Base-by-base conservation (phyloP, 1,140 invertebrate genomes). In the Drosophila elegans region DNA sequence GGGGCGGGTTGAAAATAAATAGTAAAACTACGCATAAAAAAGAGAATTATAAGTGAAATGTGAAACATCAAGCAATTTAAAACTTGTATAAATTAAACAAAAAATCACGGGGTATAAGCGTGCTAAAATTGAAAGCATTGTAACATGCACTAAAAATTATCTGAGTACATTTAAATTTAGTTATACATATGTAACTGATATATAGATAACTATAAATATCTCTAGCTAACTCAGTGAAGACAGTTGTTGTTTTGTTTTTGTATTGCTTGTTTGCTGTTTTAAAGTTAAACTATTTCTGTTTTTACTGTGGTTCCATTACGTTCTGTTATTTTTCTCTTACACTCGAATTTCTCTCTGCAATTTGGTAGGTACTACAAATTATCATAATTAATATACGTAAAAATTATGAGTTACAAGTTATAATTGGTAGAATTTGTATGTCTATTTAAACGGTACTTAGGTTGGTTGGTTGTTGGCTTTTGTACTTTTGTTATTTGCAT, bases 401-500 rank as follows among this genome's bases (percentile, higher is more conserved):
- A 78, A 61, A 49, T 42, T 79, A 79, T 78, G 54, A 55, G 63
- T 74, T 79, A 66, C 49, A 53, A 49, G 41, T 56, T 74, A 55
- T 80, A 61, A 62, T 69, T 80, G 56, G 78, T 68, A 71, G 68
- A 71, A 57, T 71, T 69, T 71, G 64, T 83, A 89, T 89, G 73
- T 88, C 76, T 89, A 90, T 80, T 74, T 90, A 78, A 89, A 60
- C 85, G 84, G 84, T 89, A 89, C 85, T 90, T 89, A 89, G 85
- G 84, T 89, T 89, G 84, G 84, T 89, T 89, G 85, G 84, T 89
- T 89, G 84, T 89, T 89, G 84, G 84, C 84, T 89, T 89, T 89
- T 89, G 84, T 89, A 89, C 84, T 89, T 89, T 89, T 89, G 84
- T 89, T 89, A 89, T 89, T 89, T 89, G 84, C 84, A 89, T 89